Percentiles rank a stretch among this genome's conserved stretches.
These are phyloP conservation scores for Lagria hirta DNA, from an alignment of 2,888 invertebrate species.

Conservation along the genomic window DNA sequence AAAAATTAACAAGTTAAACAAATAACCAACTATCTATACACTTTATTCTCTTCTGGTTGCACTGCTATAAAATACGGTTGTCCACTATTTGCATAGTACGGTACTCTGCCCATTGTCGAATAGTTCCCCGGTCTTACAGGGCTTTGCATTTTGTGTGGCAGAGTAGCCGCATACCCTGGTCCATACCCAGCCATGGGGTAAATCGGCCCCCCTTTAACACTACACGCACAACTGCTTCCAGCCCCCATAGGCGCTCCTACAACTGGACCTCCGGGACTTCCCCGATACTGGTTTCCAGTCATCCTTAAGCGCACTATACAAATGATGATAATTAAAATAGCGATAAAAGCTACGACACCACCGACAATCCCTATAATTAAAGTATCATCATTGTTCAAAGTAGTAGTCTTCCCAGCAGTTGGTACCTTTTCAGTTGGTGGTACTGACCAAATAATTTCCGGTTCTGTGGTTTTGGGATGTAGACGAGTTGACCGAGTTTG, in stretches of 20 bases:
- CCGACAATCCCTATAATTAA: slow-evolving; percentile 95
- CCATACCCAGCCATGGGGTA: slow-evolving; percentile 60
- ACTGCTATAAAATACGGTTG: slow-evolving; percentile 64
- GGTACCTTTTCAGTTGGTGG: slow-evolving; percentile 66
- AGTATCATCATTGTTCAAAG: slow-evolving; percentile 83
- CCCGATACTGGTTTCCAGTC: slow-evolving; percentile 70
- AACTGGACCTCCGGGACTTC: slow-evolving; percentile 60
- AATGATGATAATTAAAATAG: slow-evolving; percentile 83
- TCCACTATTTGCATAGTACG: slow-evolving; percentile 55
- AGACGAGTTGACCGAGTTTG: slow-evolving; percentile 53
- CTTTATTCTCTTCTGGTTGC: slow-evolving; percentile 63
- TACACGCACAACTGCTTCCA: slow-evolving; percentile 59
- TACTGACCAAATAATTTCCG: slow-evolving; percentile 88
- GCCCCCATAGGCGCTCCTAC: slow-evolving; percentile 47
- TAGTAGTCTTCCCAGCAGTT: slow-evolving; percentile 60
- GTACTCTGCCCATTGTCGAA: slow-evolving; percentile 64
- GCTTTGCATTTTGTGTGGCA: slow-evolving; percentile 66
- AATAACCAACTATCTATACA: slow-evolving; percentile 58
- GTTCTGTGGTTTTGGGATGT: slow-evolving; percentile 69
- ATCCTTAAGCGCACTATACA: slow-evolving; percentile 71
- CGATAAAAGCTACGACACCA: slow-evolving; percentile 88
- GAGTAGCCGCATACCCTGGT: slow-evolving; percentile 63
- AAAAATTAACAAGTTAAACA: too few relatives aligned
- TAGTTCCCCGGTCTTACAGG: slow-evolving; percentile 59
- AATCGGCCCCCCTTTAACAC: slow-evolving; percentile 56